Base-by-base conservation (phyloP, 2,797 vertebrate genomes). In the Perodicticus potto region DNA sequence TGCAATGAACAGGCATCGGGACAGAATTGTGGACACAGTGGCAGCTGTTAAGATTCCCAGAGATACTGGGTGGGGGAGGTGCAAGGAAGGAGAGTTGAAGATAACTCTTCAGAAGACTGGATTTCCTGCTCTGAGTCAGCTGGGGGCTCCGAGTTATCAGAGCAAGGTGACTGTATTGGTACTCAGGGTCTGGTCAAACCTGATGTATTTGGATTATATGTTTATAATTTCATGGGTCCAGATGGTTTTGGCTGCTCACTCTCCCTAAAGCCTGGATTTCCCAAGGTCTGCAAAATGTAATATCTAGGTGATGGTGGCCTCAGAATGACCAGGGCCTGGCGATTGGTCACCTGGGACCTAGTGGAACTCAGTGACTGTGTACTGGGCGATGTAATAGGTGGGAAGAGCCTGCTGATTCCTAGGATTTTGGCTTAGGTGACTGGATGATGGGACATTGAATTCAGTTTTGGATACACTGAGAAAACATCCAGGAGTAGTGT, bases 71-170 rank as follows among this genome's bases (percentile, higher is more conserved):
- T 89, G 86, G n/a, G 29, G 72, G 43, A 76, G n/a, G 34, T 65
- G 32, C 57, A 45, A 59, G 63, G 93, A 82, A 93, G 29, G n/a
- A 49, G 57, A 70, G n/a, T 12, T 8, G 49, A 86, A 93, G 63
- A 78, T 29, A 91, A 65, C 16, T 69, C 74, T 86, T 87, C 43
- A 85, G 83, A 93, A 92, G 81, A 82, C 67, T 63, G 7, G 11
- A 82, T 93, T 92, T 91, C 40, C 37, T 90, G 23, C 11, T 20
- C 14, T 74, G 27, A 17, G 49, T 74, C n/a, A 92, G 34, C 20
- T 45, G 55, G 5, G 29, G 49, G 69, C 29, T 88, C 27, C 29
- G 40, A 89, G 57, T 65, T 63, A 43, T n/a, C 45, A 63, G 55
- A 88, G 27, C 8, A 23, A 45, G 53, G 43, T 67, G 86, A 80